Evolutionary conservation across 92 coral and sea anemone genomes (phyloP), one percentile per base, ranked within the genome.

Genomic region (Siderastrea radians): DNA sequence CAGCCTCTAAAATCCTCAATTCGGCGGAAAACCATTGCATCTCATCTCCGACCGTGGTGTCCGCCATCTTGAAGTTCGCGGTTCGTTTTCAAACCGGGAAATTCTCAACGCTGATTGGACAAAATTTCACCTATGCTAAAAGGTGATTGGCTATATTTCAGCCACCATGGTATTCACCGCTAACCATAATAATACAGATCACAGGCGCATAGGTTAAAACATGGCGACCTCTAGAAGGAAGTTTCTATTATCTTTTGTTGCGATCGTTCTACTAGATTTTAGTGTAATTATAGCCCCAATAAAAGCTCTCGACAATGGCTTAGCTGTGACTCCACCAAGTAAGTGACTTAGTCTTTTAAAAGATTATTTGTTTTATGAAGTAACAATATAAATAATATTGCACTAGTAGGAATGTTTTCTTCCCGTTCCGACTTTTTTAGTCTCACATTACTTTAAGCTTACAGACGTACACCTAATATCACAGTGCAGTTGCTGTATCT

Each of bases 241-340:
- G 8, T 59, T 62, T 77, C 46, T 11, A 43, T 59, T 59, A 2
- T 48, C 26, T 13, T 13, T 45, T 48, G n/a, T 62, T 6, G 17
- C 6, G 4, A 7, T 77, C 14, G 52, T 60, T 14, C 10, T 62
- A 10, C 16, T 51, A 2, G 15, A 70, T 48, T 7, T 11, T 48
- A 26, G 61, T 38, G 12, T 15, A 14, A 45, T 50, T 62, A 26
- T 74, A 60, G 15, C 38, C 2, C 79, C 44, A 3, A 8, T 76
- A 43, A 17, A 63, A 61, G 70, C 83, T 58, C 84, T 91, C 55
- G 90, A 91, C 69, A 90, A 94, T 77, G 96, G 96, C 8, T 84
- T 88, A 50, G 96, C 94, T 17, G 44, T 94, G 10, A 91, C 94
- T 14, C 96, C 96, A 26, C 96, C 96, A 55, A 94, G 93, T 90